phyloP scores from a whole-genome alignment of 2,888 invertebrate species.

The Serripes groenlandicus region DNA sequence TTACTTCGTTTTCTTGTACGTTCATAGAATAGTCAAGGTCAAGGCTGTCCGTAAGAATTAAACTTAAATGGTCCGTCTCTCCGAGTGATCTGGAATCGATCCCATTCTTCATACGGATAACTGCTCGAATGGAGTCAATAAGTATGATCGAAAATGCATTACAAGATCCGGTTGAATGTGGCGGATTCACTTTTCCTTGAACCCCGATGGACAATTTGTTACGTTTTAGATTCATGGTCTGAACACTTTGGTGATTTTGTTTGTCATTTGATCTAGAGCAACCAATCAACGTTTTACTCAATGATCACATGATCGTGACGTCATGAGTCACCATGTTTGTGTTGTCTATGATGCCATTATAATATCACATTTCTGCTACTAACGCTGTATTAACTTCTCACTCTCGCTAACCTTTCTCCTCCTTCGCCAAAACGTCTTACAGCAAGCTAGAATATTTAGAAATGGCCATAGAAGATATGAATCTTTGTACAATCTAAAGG shows the following conservation, averaged over 20 bases:
- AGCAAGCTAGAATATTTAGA: slow-evolving; percentile 11
- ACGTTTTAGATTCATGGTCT: slow-evolving; percentile 18
- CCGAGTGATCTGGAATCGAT: too few relatives aligned
- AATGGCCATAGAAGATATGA: slow-evolving; percentile 20
- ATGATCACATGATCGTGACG: neutral
- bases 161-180: too few relatives aligned
- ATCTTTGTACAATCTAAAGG: slow-evolving; percentile 17
- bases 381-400: slow-evolving; percentile 4
- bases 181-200: too few relatives aligned
- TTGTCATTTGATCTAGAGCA: neutral
- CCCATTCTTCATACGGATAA: too few relatives aligned
- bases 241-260: slow-evolving; percentile 24
- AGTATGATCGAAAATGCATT: too few relatives aligned
- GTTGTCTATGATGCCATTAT: slow-evolving; percentile 18
- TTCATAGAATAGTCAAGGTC: too few relatives aligned
- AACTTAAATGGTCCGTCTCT: too few relatives aligned
- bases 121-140: too few relatives aligned
- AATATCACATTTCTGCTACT: slow-evolving; percentile 27
- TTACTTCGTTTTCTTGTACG: too few relatives aligned
- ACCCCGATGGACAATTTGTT: slow-evolving; percentile 3
- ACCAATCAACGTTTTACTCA: neutral
- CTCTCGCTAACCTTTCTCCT: neutral
- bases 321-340: slow-evolving; percentile 1
- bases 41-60: too few relatives aligned
- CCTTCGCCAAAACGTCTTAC: too few relatives aligned